These are phyloP conservation scores for Micronycteris hirsuta DNA, from an alignment of 2,113 vertebrate species.

Conservation along the genomic window DNA sequence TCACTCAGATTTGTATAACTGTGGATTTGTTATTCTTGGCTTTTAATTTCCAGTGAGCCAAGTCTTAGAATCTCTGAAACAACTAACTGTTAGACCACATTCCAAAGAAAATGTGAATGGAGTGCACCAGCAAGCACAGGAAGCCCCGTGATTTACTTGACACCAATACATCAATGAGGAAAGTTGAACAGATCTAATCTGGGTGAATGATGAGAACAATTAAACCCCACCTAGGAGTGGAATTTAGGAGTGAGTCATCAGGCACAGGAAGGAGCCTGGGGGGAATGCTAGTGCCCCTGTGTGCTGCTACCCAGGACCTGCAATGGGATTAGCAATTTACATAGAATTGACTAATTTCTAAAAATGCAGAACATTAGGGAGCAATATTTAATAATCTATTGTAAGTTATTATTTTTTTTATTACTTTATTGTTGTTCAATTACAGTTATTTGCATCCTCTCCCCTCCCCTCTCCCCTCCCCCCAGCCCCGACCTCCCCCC, in stretches of 20 bases:
- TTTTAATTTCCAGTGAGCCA: background rate
- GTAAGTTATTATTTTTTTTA: background rate
- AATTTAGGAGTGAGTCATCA: background rate
- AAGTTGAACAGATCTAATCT: background rate
- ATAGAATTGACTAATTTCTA: background rate
- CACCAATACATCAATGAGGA: background rate
- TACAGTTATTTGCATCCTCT: no score
- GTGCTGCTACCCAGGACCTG: background rate
- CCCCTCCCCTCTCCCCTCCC: no score
- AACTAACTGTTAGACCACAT: background rate
- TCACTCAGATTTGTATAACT: background rate
- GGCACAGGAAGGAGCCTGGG: background rate
- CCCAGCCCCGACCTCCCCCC: no score
- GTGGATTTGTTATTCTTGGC: background rate
- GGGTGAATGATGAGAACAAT: background rate
- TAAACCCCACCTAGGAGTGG: background rate
- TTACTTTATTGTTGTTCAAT: no score
- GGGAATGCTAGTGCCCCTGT: background rate
- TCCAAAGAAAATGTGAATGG: background rate
- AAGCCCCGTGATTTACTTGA: rapidly evolving
- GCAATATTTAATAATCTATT: background rate
- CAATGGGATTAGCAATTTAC: background rate
- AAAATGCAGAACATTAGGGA: background rate
- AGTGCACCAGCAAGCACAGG: background rate
- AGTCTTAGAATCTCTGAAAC: background rate